Conservation (phyloP, 2,113 vertebrate genomes). For the Poeciliopsis retropinna region DNA sequence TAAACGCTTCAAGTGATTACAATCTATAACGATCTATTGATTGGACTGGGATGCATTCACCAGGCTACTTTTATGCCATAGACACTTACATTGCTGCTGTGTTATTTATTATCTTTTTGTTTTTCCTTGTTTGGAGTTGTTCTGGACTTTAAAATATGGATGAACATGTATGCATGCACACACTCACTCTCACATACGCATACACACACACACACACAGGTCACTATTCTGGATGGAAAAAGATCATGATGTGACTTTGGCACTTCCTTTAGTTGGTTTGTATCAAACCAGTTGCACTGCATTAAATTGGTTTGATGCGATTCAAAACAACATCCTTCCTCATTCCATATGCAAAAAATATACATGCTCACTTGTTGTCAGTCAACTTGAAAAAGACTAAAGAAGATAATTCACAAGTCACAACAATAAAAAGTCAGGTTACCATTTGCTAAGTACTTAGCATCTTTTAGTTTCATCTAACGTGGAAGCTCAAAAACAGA, state of each 20-base stretch:
- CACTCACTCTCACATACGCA: neutral
- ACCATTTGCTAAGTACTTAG: neutral
- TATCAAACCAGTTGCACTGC: neutral
- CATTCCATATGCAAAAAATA: too few species aligned
- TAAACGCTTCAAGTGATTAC: conserved; percentile 82
- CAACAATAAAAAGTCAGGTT: neutral
- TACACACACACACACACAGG: neutral
- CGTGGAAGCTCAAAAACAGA: too few species aligned
- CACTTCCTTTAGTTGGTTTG: neutral
- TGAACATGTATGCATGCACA: conserved; percentile 1
- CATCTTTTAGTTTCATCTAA: neutral
- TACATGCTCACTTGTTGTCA: neutral
- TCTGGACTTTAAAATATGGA: conserved; percentile 48
- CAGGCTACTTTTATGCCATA: conserved; percentile 47
- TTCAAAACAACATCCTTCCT: too few species aligned
- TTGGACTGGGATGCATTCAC: conserved; percentile 68
- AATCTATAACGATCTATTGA: conserved; percentile 85
- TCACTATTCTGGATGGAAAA: neutral
- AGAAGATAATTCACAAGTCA: neutral
- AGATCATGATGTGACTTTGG: neutral
- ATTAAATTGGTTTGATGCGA: too few species aligned
- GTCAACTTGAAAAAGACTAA: neutral
- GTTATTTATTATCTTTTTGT: conserved; percentile 20
- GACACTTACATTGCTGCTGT: conserved; percentile 64
- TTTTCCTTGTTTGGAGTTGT: conserved; percentile 47